These are phyloP conservation scores for Pachypsylla venusta DNA, from an alignment of 1,140 invertebrate species.

Conservation along the genomic window DNA sequence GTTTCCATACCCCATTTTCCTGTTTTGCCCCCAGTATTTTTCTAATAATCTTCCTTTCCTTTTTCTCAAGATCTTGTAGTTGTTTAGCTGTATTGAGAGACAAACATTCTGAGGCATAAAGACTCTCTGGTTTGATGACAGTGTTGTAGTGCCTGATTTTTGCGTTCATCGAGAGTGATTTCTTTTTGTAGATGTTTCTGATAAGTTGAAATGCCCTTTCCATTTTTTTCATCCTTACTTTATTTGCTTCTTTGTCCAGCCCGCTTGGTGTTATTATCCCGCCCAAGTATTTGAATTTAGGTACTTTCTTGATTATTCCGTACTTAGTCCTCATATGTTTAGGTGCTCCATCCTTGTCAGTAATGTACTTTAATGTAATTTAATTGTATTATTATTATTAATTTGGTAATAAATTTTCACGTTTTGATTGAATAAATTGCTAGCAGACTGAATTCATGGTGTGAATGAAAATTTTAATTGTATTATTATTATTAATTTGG, in stretches of 20 bases:
- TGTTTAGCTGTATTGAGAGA: constrained; percentile 10
- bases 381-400: no score
- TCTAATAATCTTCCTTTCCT: constrained; percentile 3
- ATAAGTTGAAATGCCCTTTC: constrained; percentile 1
- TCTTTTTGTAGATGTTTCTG: constrained; percentile 11
- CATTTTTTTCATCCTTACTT: background rate
- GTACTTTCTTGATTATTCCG: background rate
- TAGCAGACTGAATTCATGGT: no score
- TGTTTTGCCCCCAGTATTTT: constrained; percentile 14
- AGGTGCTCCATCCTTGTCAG: background rate
- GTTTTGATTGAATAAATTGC: no score
- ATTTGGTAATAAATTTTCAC: no score
- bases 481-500: no score
- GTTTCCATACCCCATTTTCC: constrained; percentile 9
- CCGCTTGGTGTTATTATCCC: background rate
- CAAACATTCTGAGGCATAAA: constrained; percentile 11
- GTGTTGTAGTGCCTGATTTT: constrained; percentile 13
- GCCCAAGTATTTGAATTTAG: constrained; percentile 1
- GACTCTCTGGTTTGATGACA: constrained; percentile 13
- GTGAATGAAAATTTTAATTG: no score
- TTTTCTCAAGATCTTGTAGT: constrained; percentile 1
- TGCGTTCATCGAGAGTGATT: constrained; percentile 11
- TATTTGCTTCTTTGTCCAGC: background rate
- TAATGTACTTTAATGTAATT: no score
- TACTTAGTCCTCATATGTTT: constrained; percentile 3